Evolutionary conservation across 2,113 vertebrate species (phyloP), one percentile per base, ranked within the genome.

Genomic region (Chamaea fasciata): DNA sequence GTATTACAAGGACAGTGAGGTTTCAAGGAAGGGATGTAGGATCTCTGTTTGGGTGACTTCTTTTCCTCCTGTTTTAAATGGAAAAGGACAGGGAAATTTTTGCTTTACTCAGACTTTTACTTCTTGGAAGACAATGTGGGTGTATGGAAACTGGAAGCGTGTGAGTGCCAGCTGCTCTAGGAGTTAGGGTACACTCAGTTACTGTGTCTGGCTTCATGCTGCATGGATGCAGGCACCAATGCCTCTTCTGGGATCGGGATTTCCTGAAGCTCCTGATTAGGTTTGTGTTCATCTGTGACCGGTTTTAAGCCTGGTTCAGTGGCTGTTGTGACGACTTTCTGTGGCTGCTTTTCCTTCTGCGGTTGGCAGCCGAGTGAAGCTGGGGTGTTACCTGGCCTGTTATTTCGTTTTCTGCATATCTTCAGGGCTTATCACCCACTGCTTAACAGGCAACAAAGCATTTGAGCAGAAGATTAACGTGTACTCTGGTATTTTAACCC

Each of bases 401-500:
- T 83, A 5, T 21, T 92, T 78, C 1, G 20, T 62, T 64, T 74
- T 90, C 77, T 63, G 60, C 37, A 9, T 83, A 71, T 94, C 80
- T 94, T 47, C 13, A 23, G 41, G 65, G 83, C n/a, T 90, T 88
- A 49, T 85, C 84, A 44, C 23, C 0, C 0, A 2, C 67, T 53
- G 42, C 69, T 62, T 37, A 83, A 33, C 27, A 46, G 64, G 47
- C 47, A 67, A 4, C 35, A 30, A 68, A 75, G 46, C 26, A 17
- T 75, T 55, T 33, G 22, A 63, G 63, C 47, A 62, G 46, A 33
- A 73, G 83, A 79, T 87, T 63, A 75, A 39, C 0, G 0, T 19
- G 33, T n/a, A 3, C 56, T 60, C 44, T 67, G 69, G 55, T 74
- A n/a, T 81, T 85, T 92, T 88, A 90, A 95, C 64, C 47, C 52